A percentile compares a stretch with the other conserved stretches of the same genome.
phyloP scores from a whole-genome alignment of 2,113 vertebrate genomes.

The Xenopus borealis region DNA sequence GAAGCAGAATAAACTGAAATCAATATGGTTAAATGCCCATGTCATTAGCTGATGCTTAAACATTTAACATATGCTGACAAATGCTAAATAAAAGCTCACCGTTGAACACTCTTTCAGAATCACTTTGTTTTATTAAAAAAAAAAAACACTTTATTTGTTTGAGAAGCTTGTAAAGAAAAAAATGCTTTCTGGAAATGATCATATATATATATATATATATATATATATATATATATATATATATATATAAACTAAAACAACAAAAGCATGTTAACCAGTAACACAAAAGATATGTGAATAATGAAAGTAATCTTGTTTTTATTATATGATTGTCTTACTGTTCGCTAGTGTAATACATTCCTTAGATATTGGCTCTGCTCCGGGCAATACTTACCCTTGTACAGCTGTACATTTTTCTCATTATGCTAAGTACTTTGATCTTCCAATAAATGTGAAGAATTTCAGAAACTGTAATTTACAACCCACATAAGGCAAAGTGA shows the following conservation, averaged over 20 bases:
- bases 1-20: constrained; percentile 19
- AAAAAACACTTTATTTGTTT: no score
- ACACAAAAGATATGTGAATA: constrained; percentile 2
- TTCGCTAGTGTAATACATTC: constrained; percentile 14
- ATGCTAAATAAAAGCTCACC: constrained; percentile 9
- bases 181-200: background rate
- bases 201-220: no score
- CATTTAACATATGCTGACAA: constrained; percentile 20
- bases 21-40: constrained; percentile 18
- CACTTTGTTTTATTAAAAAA: background rate
- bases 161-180: background rate
- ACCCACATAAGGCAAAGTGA: constrained; percentile 33
- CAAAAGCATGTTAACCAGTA: background rate
- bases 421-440: constrained; percentile 42
- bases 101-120: background rate
- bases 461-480: constrained; percentile 37
- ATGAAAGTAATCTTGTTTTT: constrained; percentile 21
- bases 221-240: no score
- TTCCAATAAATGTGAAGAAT: constrained; percentile 27
- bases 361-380: constrained; percentile 33
- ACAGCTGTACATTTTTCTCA: constrained; percentile 39
- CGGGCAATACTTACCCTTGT: constrained; percentile 36
- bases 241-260: background rate
- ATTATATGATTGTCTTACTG: constrained; percentile 16
- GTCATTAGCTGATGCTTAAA: constrained; percentile 23